Evolutionary conservation across 2,797 vertebrate genomes (phyloP).

Genomic region (Pangasius krempfi): DNA sequence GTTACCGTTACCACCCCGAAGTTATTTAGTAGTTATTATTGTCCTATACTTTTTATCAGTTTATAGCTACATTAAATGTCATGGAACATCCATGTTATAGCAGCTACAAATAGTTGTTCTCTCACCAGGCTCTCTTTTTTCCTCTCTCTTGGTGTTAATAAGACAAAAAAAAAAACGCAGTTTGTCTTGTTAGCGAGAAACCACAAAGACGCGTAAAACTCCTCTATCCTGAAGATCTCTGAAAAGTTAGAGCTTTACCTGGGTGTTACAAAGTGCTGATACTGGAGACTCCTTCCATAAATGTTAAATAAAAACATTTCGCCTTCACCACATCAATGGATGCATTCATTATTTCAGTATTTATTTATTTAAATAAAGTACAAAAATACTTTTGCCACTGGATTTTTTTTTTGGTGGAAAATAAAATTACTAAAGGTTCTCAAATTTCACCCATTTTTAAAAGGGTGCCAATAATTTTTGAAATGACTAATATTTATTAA

Average conservation of each 20-base stretch:
- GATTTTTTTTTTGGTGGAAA: not conserved
- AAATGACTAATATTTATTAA: not conserved
- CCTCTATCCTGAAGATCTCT: not conserved
- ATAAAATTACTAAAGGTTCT: not conserved
- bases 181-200: too few species aligned
- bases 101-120: too few species aligned
- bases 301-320: not conserved
- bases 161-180: too few species aligned
- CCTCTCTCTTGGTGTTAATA: too few species aligned
- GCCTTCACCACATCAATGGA: not conserved
- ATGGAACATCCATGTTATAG: too few species aligned
- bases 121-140: too few species aligned
- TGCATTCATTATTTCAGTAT: not conserved
- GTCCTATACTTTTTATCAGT: too few species aligned
- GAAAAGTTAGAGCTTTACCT: too few species aligned
- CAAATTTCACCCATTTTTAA: not conserved
- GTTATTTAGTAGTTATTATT: not conserved
- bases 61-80: too few species aligned
- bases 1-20: not conserved
- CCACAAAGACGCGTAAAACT: not conserved
- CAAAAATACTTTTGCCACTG: not conserved
- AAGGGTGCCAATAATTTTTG: not conserved
- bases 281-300: not conserved
- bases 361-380: not conserved
- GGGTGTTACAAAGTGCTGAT: not conserved